Base-by-base conservation (phyloP, 2,888 invertebrate species). In the Diogma glabrata region DNA sequence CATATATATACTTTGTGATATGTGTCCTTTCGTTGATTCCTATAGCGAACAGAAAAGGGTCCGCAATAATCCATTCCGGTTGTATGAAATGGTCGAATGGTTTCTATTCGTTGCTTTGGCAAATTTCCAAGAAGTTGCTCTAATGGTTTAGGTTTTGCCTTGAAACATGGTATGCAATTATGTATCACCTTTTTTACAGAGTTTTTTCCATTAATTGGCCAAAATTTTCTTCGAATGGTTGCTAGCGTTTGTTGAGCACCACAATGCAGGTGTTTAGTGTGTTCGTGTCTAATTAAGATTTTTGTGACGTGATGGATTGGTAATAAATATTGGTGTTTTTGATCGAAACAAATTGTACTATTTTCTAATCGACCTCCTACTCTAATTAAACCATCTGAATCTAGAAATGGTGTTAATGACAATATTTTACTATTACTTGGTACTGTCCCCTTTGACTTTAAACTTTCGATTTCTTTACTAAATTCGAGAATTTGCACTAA, bases 21-120 rank as follows among this genome's bases (percentile, higher is more conserved):
- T 17, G 20, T 38, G 38, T 16, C 7, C 6, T 38, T 38, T 10
- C 38, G 38, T 38, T 38, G 17, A 14, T 17, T 17, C 19, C 19
- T 38, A 16, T 19, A 26, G 23, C 19, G 20, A 7, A 30, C 20
- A 10, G 23, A 22, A 19, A 51, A 47, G 3, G 48, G 48, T 22
- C 51, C 52, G 20, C 45, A 54, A 36, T 53, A 57, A 46, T 56
- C 58, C 4, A 53, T 49, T 16, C 56, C 55, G 4, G 52, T 52
- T 16, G 36, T 23, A 8, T 36, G n/a, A 43, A 58, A 57, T 10
- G 56, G 55, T 28, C 40, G 36, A 12, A 40, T 47, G 14, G 28
- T 28, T 9, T 17, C 10, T 26, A 52, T 46, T 16, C 52, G 47
- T 26, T 30, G 20, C 16, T 40, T 19, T 2, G 54, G 54, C 24